These are phyloP conservation scores for Megathymus violae DNA, from an alignment of 1,140 invertebrate species.

Conservation along the genomic window DNA sequence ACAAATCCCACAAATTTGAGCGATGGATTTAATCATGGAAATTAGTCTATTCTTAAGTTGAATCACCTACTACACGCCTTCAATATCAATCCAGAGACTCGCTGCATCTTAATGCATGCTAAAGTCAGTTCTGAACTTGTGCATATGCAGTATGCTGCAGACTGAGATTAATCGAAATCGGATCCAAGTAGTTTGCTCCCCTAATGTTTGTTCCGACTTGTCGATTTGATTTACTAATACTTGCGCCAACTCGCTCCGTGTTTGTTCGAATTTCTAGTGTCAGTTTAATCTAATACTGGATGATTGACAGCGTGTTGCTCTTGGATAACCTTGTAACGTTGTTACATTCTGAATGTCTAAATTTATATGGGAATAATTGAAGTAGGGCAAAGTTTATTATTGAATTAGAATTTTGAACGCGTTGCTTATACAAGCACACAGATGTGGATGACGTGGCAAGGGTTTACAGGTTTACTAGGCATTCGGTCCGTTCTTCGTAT, in stretches of 20 bases:
- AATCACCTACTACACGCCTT: neutral
- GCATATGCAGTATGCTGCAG: conserved; percentile 40
- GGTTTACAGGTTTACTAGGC: too few species aligned
- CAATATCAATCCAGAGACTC: conserved; percentile 26
- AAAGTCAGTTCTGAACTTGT: conserved; percentile 45
- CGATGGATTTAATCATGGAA: neutral
- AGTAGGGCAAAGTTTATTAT: too few species aligned
- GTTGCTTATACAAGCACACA: too few species aligned
- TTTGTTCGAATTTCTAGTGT: conserved; percentile 29
- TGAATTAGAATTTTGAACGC: too few species aligned
- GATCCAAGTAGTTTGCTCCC: conserved; percentile 43
- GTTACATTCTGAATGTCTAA: neutral
- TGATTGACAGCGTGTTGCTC: conserved; percentile 23
- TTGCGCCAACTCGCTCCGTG: conserved; percentile 19
- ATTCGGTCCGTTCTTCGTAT: too few species aligned
- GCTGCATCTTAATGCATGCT: conserved; percentile 45
- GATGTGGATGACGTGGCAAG: too few species aligned
- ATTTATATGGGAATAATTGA: neutral
- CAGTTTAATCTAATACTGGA: conserved; percentile 22
- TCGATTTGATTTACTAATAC: conserved; percentile 41
- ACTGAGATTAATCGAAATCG: conserved; percentile 58
- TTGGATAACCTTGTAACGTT: conserved; percentile 3
- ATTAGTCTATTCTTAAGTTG: conserved; percentile 11
- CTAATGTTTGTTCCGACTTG: conserved; percentile 43
- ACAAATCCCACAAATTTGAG: neutral